Conservation (phyloP, 1,140 invertebrate species). For the Procambarus clarkii region DNA sequence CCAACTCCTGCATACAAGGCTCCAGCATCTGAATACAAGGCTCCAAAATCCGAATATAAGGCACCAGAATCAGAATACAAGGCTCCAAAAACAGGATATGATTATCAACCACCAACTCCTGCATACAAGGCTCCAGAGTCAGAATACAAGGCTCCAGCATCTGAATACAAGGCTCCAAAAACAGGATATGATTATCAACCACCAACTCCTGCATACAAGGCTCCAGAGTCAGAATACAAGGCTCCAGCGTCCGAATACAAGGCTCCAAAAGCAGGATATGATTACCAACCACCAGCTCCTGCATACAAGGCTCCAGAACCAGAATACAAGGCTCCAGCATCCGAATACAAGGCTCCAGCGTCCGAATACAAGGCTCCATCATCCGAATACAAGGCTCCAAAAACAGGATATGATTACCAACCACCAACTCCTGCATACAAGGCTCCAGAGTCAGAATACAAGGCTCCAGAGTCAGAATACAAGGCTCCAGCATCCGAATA, state of each 20-base stretch:
- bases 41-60: slow-evolving; percentile 22
- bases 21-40: slow-evolving; percentile 13
- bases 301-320: slow-evolving; percentile 29
- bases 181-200: neutral
- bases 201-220: slow-evolving; percentile 25
- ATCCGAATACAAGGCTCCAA: slow-evolving; percentile 2
- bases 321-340: neutral
- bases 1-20: slow-evolving; percentile 20
- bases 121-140: slow-evolving; percentile 17
- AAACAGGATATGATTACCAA: neutral
- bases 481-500: slow-evolving; percentile 21
- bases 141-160: slow-evolving; percentile 11
- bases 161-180: slow-evolving; percentile 14
- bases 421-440: slow-evolving; percentile 6
- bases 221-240: slow-evolving; percentile 4
- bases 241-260: slow-evolving; percentile 17
- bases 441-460: neutral
- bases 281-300: neutral
- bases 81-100: neutral
- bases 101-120: slow-evolving; percentile 2
- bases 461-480: slow-evolving; percentile 39
- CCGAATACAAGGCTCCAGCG: slow-evolving; percentile 7
- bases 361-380: neutral
- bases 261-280: slow-evolving; percentile 19
- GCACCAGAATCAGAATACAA: slow-evolving; percentile 20